phyloP scores from a whole-genome alignment of 53 echinoderm and acorn worm genomes.

The Crossaster papposus region DNA sequence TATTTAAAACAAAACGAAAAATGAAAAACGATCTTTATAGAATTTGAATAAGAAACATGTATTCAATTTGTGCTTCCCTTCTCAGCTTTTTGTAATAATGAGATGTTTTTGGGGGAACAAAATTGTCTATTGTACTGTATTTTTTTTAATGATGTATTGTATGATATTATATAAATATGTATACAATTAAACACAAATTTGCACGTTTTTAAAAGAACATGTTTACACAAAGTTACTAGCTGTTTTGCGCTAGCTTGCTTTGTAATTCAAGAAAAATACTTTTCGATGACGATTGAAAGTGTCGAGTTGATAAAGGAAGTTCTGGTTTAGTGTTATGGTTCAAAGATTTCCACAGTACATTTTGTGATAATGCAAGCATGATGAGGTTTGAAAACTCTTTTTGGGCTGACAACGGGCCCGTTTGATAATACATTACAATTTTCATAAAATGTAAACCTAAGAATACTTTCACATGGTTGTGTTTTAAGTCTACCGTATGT shows the following conservation, averaged over 20 bases:
- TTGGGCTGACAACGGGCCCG: no score
- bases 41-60: neutral
- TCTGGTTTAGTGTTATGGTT: neutral
- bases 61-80: neutral
- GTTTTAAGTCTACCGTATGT: no score
- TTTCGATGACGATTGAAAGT: neutral
- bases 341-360: neutral
- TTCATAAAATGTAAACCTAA: no score
- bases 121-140: neutral
- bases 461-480: no score
- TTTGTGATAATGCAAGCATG: neutral
- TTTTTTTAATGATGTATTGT: neutral
- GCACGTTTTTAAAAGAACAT: neutral
- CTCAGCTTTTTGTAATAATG: neutral
- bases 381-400: neutral
- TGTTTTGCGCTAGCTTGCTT: neutral
- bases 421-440: no score
- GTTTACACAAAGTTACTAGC: neutral
- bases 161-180: constrained; percentile 4
- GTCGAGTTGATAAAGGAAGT: neutral
- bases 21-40: neutral
- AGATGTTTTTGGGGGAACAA: no score
- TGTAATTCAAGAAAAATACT: neutral
- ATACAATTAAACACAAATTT: neutral
- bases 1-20: neutral